Evolutionary conservation across 2,113 vertebrate species (phyloP), one percentile per base, ranked within the genome.

Genomic region (Pseudorhombus dupliciocellatus): DNA sequence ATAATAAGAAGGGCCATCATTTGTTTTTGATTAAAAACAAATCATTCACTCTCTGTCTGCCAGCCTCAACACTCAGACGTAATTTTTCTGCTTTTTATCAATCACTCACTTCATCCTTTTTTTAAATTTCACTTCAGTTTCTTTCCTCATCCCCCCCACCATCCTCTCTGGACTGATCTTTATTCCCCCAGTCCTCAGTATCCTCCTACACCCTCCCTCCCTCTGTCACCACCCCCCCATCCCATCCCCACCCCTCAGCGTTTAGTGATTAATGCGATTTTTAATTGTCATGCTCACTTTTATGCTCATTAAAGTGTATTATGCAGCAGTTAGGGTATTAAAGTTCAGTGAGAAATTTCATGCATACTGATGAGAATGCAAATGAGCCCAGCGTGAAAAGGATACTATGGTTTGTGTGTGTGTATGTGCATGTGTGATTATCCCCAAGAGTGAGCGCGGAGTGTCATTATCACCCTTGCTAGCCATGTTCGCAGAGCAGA

Each of bases 341-440:
- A 95, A 95, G 94, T 96, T 96, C 93, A 95, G 58, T 88, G 80
- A 90, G 87, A 95, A 95, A 95, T 93, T 93, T 94, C 92, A 93
- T 96, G 93, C 94, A 95, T 95, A 92, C 94, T 95, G 93, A 95
- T 96, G 87, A 93, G 92, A 90, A 95, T 95, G 93, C 89, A 95
- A 92, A 96, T 95, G 87, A 95, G 82, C 74, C 65, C 63, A 75
- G 93, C 87, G 85, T 94, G 86, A 94, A 94, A 37, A 93, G 84
- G 92, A 91, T 85, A 80, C 67, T 75, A 62, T 48, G 66, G 83
- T 77, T 68, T 79, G 80, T 75, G 50, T 22, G 50, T 56, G 54
- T 56, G 54, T n/a, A 26, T 30, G 67, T 55, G 66, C 42, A 67
- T 67, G 84, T 79, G 18, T 86, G 82, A 81, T 86, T 84, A 85